Evolutionary conservation across 92 coral and sea anemone species (phyloP).

Genomic region (Virgularia gustaviana): DNA sequence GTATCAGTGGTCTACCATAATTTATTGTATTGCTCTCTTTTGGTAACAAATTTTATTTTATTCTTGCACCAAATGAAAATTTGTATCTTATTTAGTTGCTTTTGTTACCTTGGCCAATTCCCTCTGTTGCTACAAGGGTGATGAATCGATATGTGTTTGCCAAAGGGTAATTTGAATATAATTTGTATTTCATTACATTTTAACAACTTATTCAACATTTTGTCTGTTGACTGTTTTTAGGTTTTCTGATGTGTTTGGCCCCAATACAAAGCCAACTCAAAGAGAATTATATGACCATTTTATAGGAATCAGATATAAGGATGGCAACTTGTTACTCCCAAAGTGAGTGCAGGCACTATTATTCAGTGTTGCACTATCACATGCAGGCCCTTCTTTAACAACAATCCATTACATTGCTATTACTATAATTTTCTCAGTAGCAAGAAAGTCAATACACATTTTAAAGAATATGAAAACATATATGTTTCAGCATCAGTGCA

Average conservation of each 20-base stretch:
- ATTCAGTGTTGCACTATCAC: too few relatives aligned
- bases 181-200: not conserved
- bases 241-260: slow-evolving; percentile 75
- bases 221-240: slow-evolving; percentile 66
- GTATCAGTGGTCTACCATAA: slow-evolving; percentile 25
- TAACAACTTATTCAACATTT: slow-evolving; percentile 59
- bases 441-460: too few relatives aligned
- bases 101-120: not conserved
- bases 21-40: too few relatives aligned
- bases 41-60: too few relatives aligned
- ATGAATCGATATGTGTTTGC: not conserved
- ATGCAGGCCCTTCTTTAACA: too few relatives aligned
- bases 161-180: not conserved
- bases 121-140: not conserved
- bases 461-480: too few relatives aligned
- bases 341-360: slow-evolving; percentile 43
- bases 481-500: too few relatives aligned
- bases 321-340: slow-evolving; percentile 72
- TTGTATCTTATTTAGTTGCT: not conserved
- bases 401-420: too few relatives aligned
- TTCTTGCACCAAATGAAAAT: too few relatives aligned
- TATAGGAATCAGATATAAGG: slow-evolving; percentile 70
- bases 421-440: not conserved
- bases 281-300: slow-evolving; percentile 80
- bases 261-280: slow-evolving; percentile 67